Evolutionary conservation across 92 coral and sea anemone species (phyloP).

Genomic region (Nematostella vectensis): DNA sequence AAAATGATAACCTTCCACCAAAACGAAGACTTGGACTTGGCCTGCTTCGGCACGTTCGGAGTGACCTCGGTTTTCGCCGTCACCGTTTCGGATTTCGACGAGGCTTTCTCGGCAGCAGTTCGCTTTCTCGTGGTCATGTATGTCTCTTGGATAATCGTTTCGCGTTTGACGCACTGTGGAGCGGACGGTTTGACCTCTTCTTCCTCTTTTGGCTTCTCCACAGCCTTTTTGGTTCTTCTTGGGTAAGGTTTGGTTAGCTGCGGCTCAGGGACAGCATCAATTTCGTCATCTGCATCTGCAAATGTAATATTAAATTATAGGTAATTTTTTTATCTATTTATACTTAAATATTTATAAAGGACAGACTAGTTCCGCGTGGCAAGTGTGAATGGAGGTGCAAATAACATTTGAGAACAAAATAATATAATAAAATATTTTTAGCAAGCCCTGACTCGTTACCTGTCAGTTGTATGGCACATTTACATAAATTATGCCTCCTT

Average conservation of each 20-base stretch:
- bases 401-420: too few species aligned
- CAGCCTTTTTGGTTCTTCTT: neutral
- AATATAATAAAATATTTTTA: too few species aligned
- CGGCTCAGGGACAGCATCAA: constrained; percentile 3
- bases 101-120: constrained; percentile 9
- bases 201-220: neutral
- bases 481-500: too few species aligned
- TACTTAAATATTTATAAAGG: too few species aligned
- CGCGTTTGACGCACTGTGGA: constrained; percentile 19
- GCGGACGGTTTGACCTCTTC: neutral
- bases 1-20: constrained; percentile 43
- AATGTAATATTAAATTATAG: neutral
- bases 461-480: too few species aligned
- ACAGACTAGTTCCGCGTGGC: too few species aligned
- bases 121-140: constrained; percentile 28
- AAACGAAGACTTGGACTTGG: constrained; percentile 3
- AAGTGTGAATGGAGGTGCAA: too few species aligned
- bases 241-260: neutral
- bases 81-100: neutral
- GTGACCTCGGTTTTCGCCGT: neutral
- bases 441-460: too few species aligned
- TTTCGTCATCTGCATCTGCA: constrained; percentile 5
- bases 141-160: constrained; percentile 22
- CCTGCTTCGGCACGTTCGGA: neutral
- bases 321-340: too few species aligned